A percentile compares a stretch with the other conserved stretches of the same genome.
Conservation (phyloP, 1,140 invertebrate species). For the Drosophila elegans region DNA sequence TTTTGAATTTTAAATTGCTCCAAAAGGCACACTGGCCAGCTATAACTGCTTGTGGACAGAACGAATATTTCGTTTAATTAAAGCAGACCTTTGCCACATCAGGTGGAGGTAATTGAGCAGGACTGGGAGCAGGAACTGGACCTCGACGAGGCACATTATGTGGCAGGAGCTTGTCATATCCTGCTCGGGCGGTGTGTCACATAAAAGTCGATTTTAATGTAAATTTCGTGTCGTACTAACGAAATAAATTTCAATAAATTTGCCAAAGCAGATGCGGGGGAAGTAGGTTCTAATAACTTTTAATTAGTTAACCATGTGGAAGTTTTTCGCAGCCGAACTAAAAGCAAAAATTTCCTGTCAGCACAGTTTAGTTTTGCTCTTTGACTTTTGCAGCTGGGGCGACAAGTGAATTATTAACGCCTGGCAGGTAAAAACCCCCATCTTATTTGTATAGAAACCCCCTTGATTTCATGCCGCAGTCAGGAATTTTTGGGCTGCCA, state of each 20-base stretch:
- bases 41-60: constrained; percentile 32
- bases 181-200: constrained; percentile 22
- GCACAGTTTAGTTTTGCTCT: constrained; percentile 40
- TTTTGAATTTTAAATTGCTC: constrained; percentile 55
- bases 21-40: constrained; percentile 20
- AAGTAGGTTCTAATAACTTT: constrained; percentile 47
- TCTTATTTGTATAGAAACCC: constrained; percentile 1
- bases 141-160: constrained; percentile 22
- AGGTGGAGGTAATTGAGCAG: constrained; percentile 44
- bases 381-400: constrained; percentile 3
- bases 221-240: constrained; percentile 63
- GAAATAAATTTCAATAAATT: constrained; percentile 67
- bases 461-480: constrained; percentile 5
- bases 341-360: constrained; percentile 42
- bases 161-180: constrained; percentile 36
- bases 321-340: constrained; percentile 38
- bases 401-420: constrained; percentile 57
- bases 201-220: constrained; percentile 75
- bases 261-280: not conserved
- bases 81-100: constrained; percentile 45
- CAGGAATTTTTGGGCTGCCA: constrained; percentile 38
- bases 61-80: constrained; percentile 74
- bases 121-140: constrained; percentile 6
- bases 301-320: constrained; percentile 57
- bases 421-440: constrained; percentile 43